Evolutionary conservation across 2,797 vertebrate genomes (phyloP).

Genomic region (Enoplosus armatus): DNA sequence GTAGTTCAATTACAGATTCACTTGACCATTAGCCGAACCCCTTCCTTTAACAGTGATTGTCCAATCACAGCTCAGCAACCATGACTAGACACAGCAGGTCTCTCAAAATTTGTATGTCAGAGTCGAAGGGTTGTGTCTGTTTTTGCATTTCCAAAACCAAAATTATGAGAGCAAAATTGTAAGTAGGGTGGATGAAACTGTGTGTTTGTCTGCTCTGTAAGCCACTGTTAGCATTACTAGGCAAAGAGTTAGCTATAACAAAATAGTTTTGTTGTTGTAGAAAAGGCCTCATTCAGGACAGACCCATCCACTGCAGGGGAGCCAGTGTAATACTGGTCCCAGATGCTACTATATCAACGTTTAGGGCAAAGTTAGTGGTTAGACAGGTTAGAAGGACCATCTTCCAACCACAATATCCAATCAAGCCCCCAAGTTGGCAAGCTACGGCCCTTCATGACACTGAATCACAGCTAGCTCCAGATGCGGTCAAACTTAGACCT

Average conservation of each 20-base stretch:
- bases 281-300: neutral
- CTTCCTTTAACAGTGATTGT: neutral
- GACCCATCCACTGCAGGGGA: neutral
- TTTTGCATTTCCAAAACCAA: neutral
- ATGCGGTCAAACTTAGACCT: neutral
- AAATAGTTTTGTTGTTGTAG: neutral
- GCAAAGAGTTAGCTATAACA: neutral
- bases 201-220: neutral
- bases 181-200: neutral
- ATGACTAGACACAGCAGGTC: neutral
- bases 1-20: neutral
- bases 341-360: neutral
- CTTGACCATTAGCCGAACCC: neutral
- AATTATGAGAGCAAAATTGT: too few species aligned
- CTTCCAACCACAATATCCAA: neutral
- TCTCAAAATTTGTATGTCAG: neutral
- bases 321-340: neutral
- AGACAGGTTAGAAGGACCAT: neutral
- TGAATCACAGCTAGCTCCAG: neutral
- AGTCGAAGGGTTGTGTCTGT: neutral
- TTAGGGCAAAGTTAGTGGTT: neutral
- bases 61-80: neutral
- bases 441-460: neutral
- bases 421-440: neutral
- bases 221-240: neutral